These are phyloP conservation scores for Knipowitschia caucasica DNA, from an alignment of 2,797 vertebrate genomes.

Conservation along the genomic window DNA sequence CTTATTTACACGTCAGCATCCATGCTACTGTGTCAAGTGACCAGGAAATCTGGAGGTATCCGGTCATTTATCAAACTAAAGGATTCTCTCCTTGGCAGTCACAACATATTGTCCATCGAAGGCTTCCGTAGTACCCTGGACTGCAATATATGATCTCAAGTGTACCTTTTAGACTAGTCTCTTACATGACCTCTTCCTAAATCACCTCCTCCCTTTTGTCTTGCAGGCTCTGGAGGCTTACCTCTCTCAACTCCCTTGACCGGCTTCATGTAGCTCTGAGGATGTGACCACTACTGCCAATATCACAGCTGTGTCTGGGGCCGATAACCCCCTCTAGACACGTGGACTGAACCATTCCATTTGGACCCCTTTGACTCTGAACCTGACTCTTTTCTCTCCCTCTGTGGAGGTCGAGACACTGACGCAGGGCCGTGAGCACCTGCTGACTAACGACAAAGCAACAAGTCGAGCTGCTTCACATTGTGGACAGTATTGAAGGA, in stretches of 20 bases:
- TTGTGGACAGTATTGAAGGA: constrained; percentile 75
- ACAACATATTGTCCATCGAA: too few species aligned
- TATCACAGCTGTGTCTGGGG: constrained; percentile 54
- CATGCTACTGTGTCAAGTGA: too few species aligned
- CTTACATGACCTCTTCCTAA: not conserved
- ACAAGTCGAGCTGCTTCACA: constrained; percentile 79
- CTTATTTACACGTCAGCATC: too few species aligned
- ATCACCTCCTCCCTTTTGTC: constrained; percentile 8
- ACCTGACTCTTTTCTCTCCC: constrained; percentile 63
- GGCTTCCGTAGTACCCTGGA: too few species aligned
- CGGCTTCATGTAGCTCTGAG: constrained; percentile 46
- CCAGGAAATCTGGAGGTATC: too few species aligned
- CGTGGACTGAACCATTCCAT: constrained; percentile 47
- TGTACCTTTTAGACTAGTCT: too few species aligned
- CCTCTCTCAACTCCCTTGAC: constrained; percentile 88
- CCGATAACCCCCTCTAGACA: constrained; percentile 41
- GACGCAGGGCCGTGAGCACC: constrained; percentile 33
- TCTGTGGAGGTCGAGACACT: constrained; percentile 54
- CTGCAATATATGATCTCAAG: too few species aligned
- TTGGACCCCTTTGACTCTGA: constrained; percentile 49
- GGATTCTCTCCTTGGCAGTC: too few species aligned
- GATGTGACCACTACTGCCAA: constrained; percentile 74
- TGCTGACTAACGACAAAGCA: constrained; percentile 47
- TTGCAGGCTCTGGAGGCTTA: constrained; percentile 85
- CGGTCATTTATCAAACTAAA: too few species aligned